Evolutionary conservation across 2,797 vertebrate genomes (phyloP).

Genomic region (Morus bassanus): DNA sequence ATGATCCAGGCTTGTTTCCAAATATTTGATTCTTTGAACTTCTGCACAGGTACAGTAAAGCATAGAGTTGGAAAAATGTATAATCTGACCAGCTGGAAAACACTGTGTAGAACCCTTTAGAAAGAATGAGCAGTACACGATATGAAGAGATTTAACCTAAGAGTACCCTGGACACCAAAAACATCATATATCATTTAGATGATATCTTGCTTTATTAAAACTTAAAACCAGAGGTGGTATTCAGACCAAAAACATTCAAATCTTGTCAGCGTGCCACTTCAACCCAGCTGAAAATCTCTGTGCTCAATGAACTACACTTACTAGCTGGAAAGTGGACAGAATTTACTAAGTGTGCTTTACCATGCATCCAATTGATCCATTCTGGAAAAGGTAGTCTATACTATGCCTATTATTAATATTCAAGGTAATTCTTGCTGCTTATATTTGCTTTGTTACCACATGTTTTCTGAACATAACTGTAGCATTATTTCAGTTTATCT

Average conservation of each 20-base stretch:
- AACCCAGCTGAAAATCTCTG: not conserved
- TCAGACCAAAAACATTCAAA: not conserved
- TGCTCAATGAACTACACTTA: not conserved
- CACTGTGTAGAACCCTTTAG: not conserved
- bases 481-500: not conserved
- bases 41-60: not conserved
- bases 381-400: not conserved
- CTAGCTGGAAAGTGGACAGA: not conserved
- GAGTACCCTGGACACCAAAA: not conserved
- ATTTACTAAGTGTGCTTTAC: not conserved
- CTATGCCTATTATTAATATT: not conserved
- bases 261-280: not conserved
- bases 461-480: not conserved
- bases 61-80: not conserved
- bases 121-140: not conserved
- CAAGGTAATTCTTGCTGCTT: not conserved
- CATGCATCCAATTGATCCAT: accelerated
- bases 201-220: not conserved
- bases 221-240: not conserved
- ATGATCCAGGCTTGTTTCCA: not conserved
- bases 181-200: not conserved
- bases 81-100: not conserved
- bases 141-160: not conserved
- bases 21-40: not conserved
- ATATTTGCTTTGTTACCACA: not conserved